Percentiles rank a stretch among this genome's conserved stretches.
phyloP scores from a whole-genome alignment of 2,113 vertebrate genomes.

The Dromaius novaehollandiae region DNA sequence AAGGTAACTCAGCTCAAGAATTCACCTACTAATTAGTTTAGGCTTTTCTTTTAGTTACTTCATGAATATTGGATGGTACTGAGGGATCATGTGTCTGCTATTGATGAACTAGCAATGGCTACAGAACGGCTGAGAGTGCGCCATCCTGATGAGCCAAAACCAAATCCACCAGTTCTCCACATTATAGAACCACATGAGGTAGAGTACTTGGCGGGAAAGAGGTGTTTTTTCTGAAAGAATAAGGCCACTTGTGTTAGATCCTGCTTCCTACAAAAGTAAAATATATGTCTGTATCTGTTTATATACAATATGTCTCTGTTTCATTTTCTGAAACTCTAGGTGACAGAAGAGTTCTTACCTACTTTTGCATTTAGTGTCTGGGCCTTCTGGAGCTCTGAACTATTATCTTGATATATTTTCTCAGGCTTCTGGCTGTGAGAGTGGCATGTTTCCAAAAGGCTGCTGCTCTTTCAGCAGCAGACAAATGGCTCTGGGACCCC shows the following conservation, averaged over 20 bases:
- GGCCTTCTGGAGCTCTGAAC: not conserved
- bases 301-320: fast-evolving
- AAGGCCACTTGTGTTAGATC: not conserved
- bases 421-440: not conserved
- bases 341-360: not conserved
- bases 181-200: slow-evolving; percentile 98
- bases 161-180: slow-evolving; percentile 88
- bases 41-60: slow-evolving; percentile 81
- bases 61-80: slow-evolving; percentile 99
- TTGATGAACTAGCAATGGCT: slow-evolving; percentile 97
- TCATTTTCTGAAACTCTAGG: not conserved
- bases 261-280: not conserved
- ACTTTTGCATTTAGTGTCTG: not conserved
- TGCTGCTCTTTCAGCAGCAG: not conserved
- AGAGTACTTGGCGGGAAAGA: not conserved
- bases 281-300: not conserved
- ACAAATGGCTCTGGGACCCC: not conserved
- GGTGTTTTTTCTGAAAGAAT: not conserved
- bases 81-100: slow-evolving; percentile 94
- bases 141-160: slow-evolving; percentile 92
- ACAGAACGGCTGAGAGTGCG: slow-evolving; percentile 92
- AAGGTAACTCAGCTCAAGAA: not conserved
- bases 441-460: not conserved
- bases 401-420: not conserved
- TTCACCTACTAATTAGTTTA: not conserved